Evolutionary conservation across 2,113 vertebrate genomes (phyloP), one percentile per base, ranked within the genome.

Genomic region (Mungos mungo): DNA sequence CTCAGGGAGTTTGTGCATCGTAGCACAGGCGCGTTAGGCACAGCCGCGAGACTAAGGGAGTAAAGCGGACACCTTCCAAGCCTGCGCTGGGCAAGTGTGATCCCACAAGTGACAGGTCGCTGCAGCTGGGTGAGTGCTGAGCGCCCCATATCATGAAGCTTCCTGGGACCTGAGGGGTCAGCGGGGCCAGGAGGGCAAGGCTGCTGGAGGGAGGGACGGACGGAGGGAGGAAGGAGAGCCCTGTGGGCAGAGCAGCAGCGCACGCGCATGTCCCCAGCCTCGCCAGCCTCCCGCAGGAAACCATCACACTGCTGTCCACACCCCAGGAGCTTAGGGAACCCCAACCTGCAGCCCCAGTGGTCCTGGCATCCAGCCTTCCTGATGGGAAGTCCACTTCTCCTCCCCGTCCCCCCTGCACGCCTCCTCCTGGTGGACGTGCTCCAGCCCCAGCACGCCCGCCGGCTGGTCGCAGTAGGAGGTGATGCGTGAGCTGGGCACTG

Each of bases 271-370:
- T 47, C 74, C 74, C 14, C 14, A 72, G 29, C 27, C 41, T 54
- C 25, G 25, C 50, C 18, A 15, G 7, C n/a, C 8, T 19, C 33
- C 65, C 1, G 0, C 0, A 19, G 25, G 35, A 79, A 65, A 15
- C 45, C 18, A n/a, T 11, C 5, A 2, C 60, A 23, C 71, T 27
- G 19, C n/a, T 5, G 16, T 45, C 52, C 68, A 27, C 1, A 23
- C 12, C 21, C 52, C n/a, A 45, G 16, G 74, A 81, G 31, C 54
- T 12, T 2, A 29, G 63, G 33, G 38, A 35, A 3, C 50, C n/a
- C 38, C 5, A 0, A 2, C 29, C 2, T 3, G 3, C 2, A 0
- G 18, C 10, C 7, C 27, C n/a, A 2, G 14, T 0, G 38, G 16
- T 12, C 31, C 66, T 33, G 10, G 35, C 66, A 21, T 16, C 69